Conservation (phyloP, 2,888 invertebrate genomes). For the Acanthacorydalis orientalis region DNA sequence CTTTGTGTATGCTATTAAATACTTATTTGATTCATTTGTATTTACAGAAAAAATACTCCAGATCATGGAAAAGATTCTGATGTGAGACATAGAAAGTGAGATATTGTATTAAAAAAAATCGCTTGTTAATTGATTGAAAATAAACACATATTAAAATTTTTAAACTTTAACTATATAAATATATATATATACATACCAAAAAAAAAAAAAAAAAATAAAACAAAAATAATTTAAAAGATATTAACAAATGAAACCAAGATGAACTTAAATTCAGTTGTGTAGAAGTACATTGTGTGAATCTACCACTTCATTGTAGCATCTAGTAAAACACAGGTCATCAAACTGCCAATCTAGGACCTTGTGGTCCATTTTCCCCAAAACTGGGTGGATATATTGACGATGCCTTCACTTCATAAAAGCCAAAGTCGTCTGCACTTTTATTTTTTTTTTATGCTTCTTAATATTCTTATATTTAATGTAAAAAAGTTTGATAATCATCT, state of each 20-base stretch:
- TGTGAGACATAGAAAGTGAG: constrained; percentile 30
- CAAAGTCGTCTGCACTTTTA: constrained; percentile 1
- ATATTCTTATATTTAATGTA: background rate
- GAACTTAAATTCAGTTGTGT: background rate
- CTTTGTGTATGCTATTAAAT: too few relatives aligned
- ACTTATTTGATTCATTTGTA: too few relatives aligned
- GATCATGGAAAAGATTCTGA: constrained; percentile 30
- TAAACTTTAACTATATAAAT: constrained; percentile 4
- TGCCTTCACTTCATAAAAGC: constrained; percentile 6
- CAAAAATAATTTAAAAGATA: constrained; percentile 1
- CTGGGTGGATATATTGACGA: constrained; percentile 6
- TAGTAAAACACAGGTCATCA: constrained; percentile 5
- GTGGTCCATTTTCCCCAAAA: background rate
- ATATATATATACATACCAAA: constrained; percentile 1
- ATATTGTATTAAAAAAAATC: background rate
- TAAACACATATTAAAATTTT: constrained; percentile 4
- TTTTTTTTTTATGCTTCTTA: background rate
- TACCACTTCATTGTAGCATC: constrained; percentile 1
- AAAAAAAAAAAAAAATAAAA: constrained; percentile 3
- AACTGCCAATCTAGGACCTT: constrained; percentile 5
- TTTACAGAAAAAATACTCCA: constrained; percentile 29
- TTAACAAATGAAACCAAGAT: constrained; percentile 1
- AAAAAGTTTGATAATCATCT: background rate
- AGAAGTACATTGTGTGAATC: background rate
- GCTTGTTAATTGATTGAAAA: constrained; percentile 5